Percentiles rank a stretch among this genome's conserved stretches.
Evolutionary conservation across 2,888 invertebrate species (phyloP).

Genomic region (Xestia ashworthii): DNA sequence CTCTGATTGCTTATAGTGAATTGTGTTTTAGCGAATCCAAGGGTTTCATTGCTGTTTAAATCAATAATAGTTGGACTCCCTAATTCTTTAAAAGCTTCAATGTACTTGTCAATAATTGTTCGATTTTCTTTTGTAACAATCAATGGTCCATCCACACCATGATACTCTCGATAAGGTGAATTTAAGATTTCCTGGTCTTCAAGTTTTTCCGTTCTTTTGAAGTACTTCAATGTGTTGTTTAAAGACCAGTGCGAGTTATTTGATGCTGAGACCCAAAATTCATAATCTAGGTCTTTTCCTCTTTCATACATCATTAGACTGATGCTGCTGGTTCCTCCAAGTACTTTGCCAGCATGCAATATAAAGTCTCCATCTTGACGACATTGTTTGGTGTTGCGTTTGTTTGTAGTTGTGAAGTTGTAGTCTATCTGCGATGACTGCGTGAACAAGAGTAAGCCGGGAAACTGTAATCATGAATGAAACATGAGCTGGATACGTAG

Average conservation of each 20-base stretch:
- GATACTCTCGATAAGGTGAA: slow-evolving; percentile 11
- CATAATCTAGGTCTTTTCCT: slow-evolving; percentile 31
- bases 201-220: slow-evolving; percentile 41
- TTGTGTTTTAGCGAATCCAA: slow-evolving; percentile 17
- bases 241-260: slow-evolving; percentile 24
- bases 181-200: slow-evolving; percentile 10
- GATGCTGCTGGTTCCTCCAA: slow-evolving; percentile 35
- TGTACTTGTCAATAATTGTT: slow-evolving; percentile 2
- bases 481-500: not conserved
- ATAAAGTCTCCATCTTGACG: slow-evolving; percentile 2
- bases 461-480: not conserved
- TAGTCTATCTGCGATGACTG: slow-evolving; percentile 11
- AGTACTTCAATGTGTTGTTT: slow-evolving; percentile 21
- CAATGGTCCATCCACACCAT: slow-evolving; percentile 27
- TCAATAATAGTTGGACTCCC: slow-evolving; percentile 10
- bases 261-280: slow-evolving; percentile 19
- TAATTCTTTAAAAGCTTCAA: slow-evolving; percentile 13
- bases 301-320: slow-evolving; percentile 20
- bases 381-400: slow-evolving; percentile 1
- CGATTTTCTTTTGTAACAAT: slow-evolving; percentile 28
- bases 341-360: slow-evolving; percentile 31
- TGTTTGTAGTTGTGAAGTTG: slow-evolving; percentile 9
- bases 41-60: not conserved
- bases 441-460: slow-evolving; percentile 5
- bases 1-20: slow-evolving; percentile 5